Conservation (phyloP, 2,888 invertebrate genomes). For the Ornithoptera priamus region DNA sequence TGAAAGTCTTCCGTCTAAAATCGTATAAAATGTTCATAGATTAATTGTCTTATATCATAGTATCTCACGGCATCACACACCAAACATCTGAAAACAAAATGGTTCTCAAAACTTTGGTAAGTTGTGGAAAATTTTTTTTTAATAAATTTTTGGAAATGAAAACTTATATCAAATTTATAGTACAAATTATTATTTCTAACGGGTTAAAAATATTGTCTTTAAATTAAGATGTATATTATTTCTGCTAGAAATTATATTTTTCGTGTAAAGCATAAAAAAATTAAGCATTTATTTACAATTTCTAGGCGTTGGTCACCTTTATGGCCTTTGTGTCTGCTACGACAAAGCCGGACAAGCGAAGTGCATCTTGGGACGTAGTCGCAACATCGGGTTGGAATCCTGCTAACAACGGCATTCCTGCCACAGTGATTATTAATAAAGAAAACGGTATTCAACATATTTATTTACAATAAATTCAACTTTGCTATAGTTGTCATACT, state of each 20-base stretch:
- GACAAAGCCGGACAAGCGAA: constrained; percentile 56
- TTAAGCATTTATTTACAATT: constrained; percentile 6
- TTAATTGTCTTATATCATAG: constrained; percentile 45
- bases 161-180: neutral
- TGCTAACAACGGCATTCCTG: constrained; percentile 40
- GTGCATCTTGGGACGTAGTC: constrained; percentile 45
- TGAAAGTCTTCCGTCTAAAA: constrained; percentile 58
- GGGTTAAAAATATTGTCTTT: neutral
- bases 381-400: constrained; percentile 41
- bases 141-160: neutral
- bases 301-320: constrained; percentile 41
- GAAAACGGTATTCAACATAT: constrained; percentile 15
- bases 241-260: neutral
- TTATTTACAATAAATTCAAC: neutral
- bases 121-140: constrained; percentile 31
- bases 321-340: constrained; percentile 39
- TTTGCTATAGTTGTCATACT: constrained; percentile 8
- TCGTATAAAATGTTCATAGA: constrained; percentile 58
- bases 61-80: constrained; percentile 41
- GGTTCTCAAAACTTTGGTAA: constrained; percentile 59
- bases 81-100: constrained; percentile 42
- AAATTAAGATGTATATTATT: neutral
- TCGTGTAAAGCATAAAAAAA: neutral
- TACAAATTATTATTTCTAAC: neutral
- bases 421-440: constrained; percentile 19